Conservation (phyloP, 1,140 invertebrate genomes). For the Zeugodacus cucurbitae region DNA sequence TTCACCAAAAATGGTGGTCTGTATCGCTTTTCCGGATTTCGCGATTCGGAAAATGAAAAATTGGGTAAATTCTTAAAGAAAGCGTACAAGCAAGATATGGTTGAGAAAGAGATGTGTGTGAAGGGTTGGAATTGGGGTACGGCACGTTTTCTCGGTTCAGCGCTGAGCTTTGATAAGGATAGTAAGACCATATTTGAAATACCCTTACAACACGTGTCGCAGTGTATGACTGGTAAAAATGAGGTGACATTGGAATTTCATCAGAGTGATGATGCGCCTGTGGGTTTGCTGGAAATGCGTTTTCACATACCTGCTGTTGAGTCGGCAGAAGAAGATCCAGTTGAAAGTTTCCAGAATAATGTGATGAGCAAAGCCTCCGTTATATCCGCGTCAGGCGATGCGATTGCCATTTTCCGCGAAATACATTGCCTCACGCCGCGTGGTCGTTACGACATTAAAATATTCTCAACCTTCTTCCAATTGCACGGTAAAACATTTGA, state of each 20-base stretch:
- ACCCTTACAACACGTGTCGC: slow-evolving; percentile 94
- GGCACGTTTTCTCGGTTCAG: slow-evolving; percentile 92
- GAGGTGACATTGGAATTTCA: slow-evolving; percentile 99
- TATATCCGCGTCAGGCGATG: slow-evolving; percentile 96
- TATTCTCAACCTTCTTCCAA: slow-evolving; percentile 97
- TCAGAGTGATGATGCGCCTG: slow-evolving; percentile 97
- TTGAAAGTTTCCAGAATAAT: slow-evolving; percentile 94
- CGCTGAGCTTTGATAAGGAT: slow-evolving; percentile 92
- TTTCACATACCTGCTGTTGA: slow-evolving; percentile 95
- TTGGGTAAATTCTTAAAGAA: slow-evolving; percentile 86
- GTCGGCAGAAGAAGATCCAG: slow-evolving; percentile 86
- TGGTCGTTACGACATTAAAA: slow-evolving; percentile 99
- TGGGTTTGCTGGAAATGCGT: slow-evolving; percentile 96
- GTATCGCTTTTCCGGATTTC: slow-evolving; percentile 94
- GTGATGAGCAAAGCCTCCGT: slow-evolving; percentile 98
- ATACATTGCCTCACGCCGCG: slow-evolving; percentile 98
- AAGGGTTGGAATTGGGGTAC: slow-evolving; percentile 99
- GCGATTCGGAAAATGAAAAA: slow-evolving; percentile 88
- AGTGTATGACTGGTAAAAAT: slow-evolving; percentile 97
- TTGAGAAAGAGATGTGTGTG: slow-evolving; percentile 91
- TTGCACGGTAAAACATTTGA: slow-evolving; percentile 99
- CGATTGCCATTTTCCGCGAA: slow-evolving; percentile 96
- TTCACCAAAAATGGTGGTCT: slow-evolving; percentile 91
- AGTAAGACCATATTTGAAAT: slow-evolving; percentile 94
- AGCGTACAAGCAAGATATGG: slow-evolving; percentile 86